These are phyloP conservation scores for Caenorhabditis panamensis DNA, from an alignment of 2,888 invertebrate genomes.

Conservation along the genomic window DNA sequence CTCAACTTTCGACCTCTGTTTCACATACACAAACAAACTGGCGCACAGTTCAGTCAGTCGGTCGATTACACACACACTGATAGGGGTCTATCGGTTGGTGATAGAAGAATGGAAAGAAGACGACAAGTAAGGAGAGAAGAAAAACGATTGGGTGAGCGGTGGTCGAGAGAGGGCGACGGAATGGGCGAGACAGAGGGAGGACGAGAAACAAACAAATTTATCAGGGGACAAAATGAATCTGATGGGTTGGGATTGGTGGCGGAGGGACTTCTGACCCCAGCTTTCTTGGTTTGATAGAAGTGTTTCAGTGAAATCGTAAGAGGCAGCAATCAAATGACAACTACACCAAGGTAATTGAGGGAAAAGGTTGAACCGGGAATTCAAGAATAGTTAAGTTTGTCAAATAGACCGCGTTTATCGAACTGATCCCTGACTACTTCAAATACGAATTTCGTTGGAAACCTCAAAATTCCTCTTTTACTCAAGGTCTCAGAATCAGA, in stretches of 20 bases:
- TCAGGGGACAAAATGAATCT: neutral
- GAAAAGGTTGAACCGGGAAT: too few species aligned
- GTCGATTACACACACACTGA: slow-evolving; percentile 1
- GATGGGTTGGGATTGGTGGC: too few species aligned
- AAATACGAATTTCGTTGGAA: too few species aligned
- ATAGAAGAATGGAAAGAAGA: neutral
- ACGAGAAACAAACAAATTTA: neutral
- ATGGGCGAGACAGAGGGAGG: neutral
- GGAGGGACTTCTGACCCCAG: neutral
- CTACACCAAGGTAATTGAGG: too few species aligned
- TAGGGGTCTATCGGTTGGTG: neutral
- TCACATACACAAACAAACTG: slow-evolving; percentile 14
- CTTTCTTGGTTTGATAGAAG: neutral
- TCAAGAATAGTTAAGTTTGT: too few species aligned
- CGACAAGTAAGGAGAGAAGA: neutral
- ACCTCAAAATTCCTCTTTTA: too few species aligned
- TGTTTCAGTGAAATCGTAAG: neutral
- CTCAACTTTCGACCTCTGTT: slow-evolving; percentile 7
- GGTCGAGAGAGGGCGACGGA: neutral
- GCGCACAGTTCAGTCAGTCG: slow-evolving; percentile 22
- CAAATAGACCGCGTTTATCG: too few species aligned
- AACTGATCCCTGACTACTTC: too few species aligned
- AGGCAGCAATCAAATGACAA: too few species aligned
- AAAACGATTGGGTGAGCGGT: slow-evolving; percentile 3
- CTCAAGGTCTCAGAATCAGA: too few species aligned